Percentiles rank a stretch among this genome's conserved stretches.
phyloP scores from a whole-genome alignment of 2,113 vertebrate genomes.

The Silurus glanis region DNA sequence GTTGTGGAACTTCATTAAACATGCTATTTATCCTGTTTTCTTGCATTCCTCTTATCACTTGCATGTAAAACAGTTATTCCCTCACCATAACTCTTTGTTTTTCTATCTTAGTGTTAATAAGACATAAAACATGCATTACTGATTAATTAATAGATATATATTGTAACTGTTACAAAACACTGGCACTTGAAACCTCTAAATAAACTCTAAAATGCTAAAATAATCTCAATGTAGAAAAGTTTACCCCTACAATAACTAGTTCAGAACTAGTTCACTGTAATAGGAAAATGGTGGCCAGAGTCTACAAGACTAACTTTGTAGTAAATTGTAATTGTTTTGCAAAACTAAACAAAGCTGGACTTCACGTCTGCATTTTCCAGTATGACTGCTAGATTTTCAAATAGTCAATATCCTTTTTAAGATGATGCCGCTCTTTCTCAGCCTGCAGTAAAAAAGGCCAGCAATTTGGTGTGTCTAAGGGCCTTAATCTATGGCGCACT shows the following conservation, averaged over 20 bases:
- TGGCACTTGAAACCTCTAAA: background rate
- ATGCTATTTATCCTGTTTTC: background rate
- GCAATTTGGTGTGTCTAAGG: background rate
- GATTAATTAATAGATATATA: background rate
- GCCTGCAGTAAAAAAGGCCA: background rate
- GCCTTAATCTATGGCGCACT: background rate
- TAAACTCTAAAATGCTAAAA: background rate
- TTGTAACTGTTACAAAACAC: background rate
- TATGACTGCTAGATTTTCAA: background rate
- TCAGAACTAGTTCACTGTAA: background rate
- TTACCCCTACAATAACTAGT: background rate
- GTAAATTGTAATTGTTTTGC: background rate
- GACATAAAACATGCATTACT: background rate
- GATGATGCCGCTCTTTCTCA: background rate
- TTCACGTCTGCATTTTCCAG: background rate
- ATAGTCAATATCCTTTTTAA: background rate
- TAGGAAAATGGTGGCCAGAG: background rate
- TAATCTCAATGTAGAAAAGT: background rate
- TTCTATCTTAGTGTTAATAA: background rate
- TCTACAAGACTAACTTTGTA: background rate
- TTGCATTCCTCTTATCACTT: background rate
- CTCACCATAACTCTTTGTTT: background rate
- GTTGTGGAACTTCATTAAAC: background rate
- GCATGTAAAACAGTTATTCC: background rate
- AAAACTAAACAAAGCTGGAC: background rate